Evolutionary conservation across 2,888 invertebrate species (phyloP).

Genomic region (Agrilus mali): DNA sequence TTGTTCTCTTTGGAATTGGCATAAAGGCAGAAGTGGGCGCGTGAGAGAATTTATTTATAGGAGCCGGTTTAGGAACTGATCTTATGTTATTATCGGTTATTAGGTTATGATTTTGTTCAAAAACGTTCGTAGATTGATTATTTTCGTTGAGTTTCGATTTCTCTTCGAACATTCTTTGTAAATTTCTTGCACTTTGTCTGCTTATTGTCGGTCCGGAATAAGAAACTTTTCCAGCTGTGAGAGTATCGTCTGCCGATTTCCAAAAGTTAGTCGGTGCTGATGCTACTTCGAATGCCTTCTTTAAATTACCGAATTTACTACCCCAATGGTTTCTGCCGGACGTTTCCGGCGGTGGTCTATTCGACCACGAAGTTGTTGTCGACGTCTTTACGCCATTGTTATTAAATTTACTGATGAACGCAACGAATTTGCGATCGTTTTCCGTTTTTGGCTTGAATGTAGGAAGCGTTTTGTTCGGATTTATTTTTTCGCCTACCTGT

Average conservation of each 20-base stretch:
- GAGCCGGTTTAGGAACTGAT: constrained; percentile 43
- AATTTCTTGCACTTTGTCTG: constrained; percentile 26
- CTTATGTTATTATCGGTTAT: constrained; percentile 32
- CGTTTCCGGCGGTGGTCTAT: constrained; percentile 1
- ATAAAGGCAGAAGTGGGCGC: constrained; percentile 67
- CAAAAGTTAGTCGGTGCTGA: constrained; percentile 41
- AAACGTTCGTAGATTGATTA: background rate
- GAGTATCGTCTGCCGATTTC: constrained; percentile 45
- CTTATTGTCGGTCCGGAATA: constrained; percentile 31
- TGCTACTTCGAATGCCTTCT: constrained; percentile 63
- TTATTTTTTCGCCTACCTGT: constrained; percentile 36
- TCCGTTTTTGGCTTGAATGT: constrained; percentile 71
- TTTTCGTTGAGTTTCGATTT: constrained; percentile 21
- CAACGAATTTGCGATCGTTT: constrained; percentile 72
- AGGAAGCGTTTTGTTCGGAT: constrained; percentile 41
- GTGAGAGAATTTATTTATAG: constrained; percentile 62
- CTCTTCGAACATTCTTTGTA: constrained; percentile 32
- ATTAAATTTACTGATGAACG: constrained; percentile 66
- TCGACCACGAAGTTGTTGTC: constrained; percentile 9
- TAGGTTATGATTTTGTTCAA: constrained; percentile 9
- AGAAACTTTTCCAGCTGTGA: constrained; percentile 20
- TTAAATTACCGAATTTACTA: constrained; percentile 70
- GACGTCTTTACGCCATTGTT: constrained; percentile 28
- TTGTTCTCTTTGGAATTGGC: constrained; percentile 40
- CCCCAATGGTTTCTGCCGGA: constrained; percentile 50